Evolutionary conservation across 2,797 vertebrate species (phyloP), one percentile per base, ranked within the genome.

Genomic region (Epinephelus coioides): DNA sequence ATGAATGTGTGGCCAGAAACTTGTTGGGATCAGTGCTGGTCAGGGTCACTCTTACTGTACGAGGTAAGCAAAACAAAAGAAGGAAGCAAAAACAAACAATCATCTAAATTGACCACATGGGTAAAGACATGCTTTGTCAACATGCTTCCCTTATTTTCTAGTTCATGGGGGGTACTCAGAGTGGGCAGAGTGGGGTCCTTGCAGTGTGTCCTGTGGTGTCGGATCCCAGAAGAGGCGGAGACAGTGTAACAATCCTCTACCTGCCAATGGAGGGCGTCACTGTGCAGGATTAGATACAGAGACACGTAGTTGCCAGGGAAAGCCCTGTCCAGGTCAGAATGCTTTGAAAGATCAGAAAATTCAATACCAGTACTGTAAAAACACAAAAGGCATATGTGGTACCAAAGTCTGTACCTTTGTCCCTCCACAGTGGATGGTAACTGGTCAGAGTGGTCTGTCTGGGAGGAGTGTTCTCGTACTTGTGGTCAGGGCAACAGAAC

Each of bases 1-100:
- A 99, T n/a, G 95, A 98, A 88, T 99, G 98, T 1, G 95, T 97
- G 27, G 98, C 98, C 12, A 96, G 97, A 80, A 99, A 99, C 71
- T 62, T 97, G 3, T 94, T 99, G 79, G 98, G 98, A 13, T 98
- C 97, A 0, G 96, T 96, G 54, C 93, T 97, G 55, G 91, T 95
- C 83, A 94, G 94, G 38, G 96, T 95, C 2, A 78, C 95, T 0
- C 88, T 99, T 17, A 97, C 96, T 54, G 96, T 99, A 2, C 96
- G 95, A 79, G 97, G 98, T 99, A 84, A 92, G 93, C 27, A 18
- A 1, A 5, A 12, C 15, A 8, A 19, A 13, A 18, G 19, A 43
- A 19, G 2, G 43, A 65, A 15, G 5, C 43, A 2, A 27, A 53
- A 59, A 46, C 3, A 27, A 54, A 1, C 21, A 63, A 27, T 38